Evolutionary conservation across 2,888 invertebrate species (phyloP), one percentile per base, ranked within the genome.

Genomic region (Laspeyria flexula): DNA sequence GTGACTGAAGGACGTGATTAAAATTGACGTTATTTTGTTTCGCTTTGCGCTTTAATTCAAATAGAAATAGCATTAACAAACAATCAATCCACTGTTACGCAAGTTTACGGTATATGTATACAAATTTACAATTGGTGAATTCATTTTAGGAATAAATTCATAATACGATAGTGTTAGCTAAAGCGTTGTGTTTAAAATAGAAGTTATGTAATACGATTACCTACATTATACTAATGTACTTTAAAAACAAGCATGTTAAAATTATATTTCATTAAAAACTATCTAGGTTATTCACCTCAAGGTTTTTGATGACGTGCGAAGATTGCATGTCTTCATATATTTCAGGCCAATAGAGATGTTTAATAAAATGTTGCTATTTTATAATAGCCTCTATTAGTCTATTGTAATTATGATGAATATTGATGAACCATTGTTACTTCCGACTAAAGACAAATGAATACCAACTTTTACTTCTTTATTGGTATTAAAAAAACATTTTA

Each of bases 321-420:
- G n/a, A n/a, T 55, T 33, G 25, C 49, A 59, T 65, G 43, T 59
- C 60, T 60, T 65, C 49, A 58, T 66, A 60, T 50, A 50, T 60
- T 54, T 54, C 21, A 21, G 21, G 47, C 48, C 51, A 34, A 51
- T 38, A 48, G 47, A 34, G 49, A 49, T 66, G 50, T 30, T 63
- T 21, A 21, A 21, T 21, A 5, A 21, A 21, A 21, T 21, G 21
- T 5, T 3, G 5, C 21, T 3, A 5, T 21, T 3, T 21, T 21
- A 21, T 21, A 3, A 3, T n/a, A n/a, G n/a, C n/a, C n/a, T n/a
- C n/a, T n/a, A n/a, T n/a, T n/a, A n/a, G n/a, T n/a, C n/a, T n/a
- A n/a, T n/a, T n/a, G n/a, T n/a, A n/a, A n/a, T n/a, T n/a, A n/a
- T n/a, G n/a, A n/a, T n/a, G n/a, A n/a, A n/a, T n/a, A n/a, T n/a